Base-by-base conservation (phyloP, 2,888 invertebrate species). In the Azorinus chamasolen region DNA sequence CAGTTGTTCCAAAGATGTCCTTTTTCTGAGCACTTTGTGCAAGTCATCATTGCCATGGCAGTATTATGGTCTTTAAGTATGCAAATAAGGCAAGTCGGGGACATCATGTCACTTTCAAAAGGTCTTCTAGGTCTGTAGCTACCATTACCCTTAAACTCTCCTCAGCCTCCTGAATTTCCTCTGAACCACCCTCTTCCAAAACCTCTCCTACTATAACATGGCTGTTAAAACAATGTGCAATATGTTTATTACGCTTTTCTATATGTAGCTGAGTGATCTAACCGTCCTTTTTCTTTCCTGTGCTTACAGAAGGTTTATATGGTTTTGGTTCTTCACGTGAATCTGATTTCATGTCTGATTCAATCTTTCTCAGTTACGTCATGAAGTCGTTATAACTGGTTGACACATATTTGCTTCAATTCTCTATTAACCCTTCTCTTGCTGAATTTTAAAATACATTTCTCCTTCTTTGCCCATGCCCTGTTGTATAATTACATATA, bases 11-110 rank as follows among this genome's bases (percentile, higher is more conserved):
- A 1, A 8, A 22, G 4, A 25, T 58, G 64, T 12, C 63, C 70
- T 48, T 41, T 55, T 22, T 24, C n/a, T n/a, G n/a, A n/a, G n/a
- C n/a, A n/a, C n/a, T n/a, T n/a, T n/a, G n/a, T 46, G 27, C 55
- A 61, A 1, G 22, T 27, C 2, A 50, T 22, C 25, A 45, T 43
- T 25, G 58, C 58, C 5, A 43, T 22, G n/a, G 45, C 24, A 10
- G 8, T 58, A 2, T 27, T 24, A 25, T 66, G 55, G 6, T 58
- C 50, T 41, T 58, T 66, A 20, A 58, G 25, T 5, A 39, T 24
- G 25, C 58, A 66, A n/a, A 46, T 39, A 41, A 43, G 58, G 24
- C 69, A 51, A 18, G 39, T 27, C 3, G 69, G 69, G 18, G 50
- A n/a, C 20, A 37, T 59, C 39, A 1, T 53, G 57, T 32, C 51